A percentile compares a stretch with the other conserved stretches of the same genome.
Evolutionary conservation across 2,888 invertebrate genomes (phyloP).

Genomic region (Subacronicta megacephala): DNA sequence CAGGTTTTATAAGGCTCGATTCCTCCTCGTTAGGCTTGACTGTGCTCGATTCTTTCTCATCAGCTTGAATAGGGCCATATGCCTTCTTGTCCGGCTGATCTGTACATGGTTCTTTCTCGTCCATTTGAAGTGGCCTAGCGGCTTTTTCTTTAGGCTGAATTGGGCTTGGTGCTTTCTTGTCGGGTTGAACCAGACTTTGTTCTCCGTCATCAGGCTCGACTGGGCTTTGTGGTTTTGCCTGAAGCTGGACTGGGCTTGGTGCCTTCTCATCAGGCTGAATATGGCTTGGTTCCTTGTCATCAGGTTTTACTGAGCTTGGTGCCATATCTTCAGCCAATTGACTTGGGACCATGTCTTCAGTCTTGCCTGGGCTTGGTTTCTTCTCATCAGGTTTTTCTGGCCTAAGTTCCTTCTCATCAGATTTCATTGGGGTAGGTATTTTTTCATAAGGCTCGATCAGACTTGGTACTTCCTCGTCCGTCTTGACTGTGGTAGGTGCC

Average conservation of each 20-base stretch:
- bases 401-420: conserved; percentile 9
- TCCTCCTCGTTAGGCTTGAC: conserved; percentile 4
- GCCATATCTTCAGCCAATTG: conserved; percentile 3
- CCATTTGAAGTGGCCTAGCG: not conserved
- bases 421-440: conserved; percentile 13
- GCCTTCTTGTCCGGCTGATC: not conserved
- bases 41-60: conserved; percentile 14
- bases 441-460: not conserved
- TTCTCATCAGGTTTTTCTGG: conserved; percentile 13
- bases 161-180: not conserved
- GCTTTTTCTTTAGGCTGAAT: not conserved
- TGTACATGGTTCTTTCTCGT: not conserved
- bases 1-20: not conserved
- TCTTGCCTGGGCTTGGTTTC: conserved; percentile 1
- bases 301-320: conserved; percentile 2
- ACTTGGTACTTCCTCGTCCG: not conserved
- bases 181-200: not conserved
- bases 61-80: not conserved
- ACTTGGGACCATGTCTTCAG: conserved; percentile 3
- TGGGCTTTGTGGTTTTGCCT: not conserved
- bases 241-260: not conserved
- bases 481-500: not conserved
- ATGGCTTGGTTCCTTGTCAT: conserved; percentile 35
- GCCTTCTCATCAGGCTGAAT: conserved; percentile 8
- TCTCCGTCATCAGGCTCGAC: not conserved